Evolutionary conservation across 2,113 vertebrate species (phyloP).

Genomic region (Saccopteryx leptura): DNA sequence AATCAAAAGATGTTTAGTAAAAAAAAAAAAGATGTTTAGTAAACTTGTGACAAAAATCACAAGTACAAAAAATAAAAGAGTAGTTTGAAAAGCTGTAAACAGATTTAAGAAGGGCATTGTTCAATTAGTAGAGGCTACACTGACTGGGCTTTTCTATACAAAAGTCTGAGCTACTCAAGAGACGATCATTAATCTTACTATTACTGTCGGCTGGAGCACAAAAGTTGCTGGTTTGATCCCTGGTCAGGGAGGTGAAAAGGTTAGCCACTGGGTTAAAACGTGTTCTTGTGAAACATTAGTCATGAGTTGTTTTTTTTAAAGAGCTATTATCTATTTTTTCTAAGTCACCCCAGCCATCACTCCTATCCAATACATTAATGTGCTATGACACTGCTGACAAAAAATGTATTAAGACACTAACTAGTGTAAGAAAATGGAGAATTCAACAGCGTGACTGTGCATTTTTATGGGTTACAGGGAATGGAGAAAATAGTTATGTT

Average conservation of each 20-base stretch:
- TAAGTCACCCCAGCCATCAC: not conserved
- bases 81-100: not conserved
- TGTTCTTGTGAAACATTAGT: not conserved
- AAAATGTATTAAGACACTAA: constrained; percentile 17
- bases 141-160: not conserved
- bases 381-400: not conserved
- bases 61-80: constrained; percentile 26
- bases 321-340: not conserved
- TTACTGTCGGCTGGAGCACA: not conserved
- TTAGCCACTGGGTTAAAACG: not conserved
- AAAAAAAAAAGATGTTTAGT: not conserved
- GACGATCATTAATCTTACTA: not conserved
- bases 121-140: not conserved
- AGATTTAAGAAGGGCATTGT: not conserved
- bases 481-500: not conserved
- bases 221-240: too few relatives aligned
- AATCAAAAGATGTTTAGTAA: constrained; percentile 32
- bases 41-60: not conserved
- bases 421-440: not conserved
- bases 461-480: not conserved
- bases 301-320: not conserved
- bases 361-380: not conserved
- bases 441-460: not conserved
- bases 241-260: not conserved
- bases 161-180: constrained; percentile 28